Conservation (phyloP, 2,888 invertebrate genomes). For the Sesamia inferens region DNA sequence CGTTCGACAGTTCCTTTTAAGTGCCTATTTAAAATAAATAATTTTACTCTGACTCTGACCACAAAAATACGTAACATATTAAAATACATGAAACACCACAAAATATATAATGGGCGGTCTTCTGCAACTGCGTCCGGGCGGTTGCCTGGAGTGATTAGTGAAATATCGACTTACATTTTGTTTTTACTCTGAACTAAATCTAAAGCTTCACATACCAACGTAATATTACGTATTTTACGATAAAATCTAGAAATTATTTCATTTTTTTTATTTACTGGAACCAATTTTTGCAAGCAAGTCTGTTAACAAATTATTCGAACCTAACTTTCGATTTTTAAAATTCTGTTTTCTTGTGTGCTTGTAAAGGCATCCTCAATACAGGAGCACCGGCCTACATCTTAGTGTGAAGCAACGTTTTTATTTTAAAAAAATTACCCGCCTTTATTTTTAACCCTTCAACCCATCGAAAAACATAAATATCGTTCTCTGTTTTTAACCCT, state of each 20-base stretch:
- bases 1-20: no score
- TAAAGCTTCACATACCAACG: not conserved
- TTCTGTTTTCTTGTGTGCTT: no score
- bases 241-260: not conserved
- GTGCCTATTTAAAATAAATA: no score
- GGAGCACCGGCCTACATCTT: no score
- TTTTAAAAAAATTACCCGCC: not conserved
- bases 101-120: not conserved
- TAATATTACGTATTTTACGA: not conserved
- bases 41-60: no score
- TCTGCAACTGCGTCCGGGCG: not conserved
- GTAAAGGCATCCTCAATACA: no score
- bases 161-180: not conserved
- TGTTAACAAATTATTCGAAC: no score
- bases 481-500: conserved; percentile 1
- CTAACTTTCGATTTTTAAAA: no score
- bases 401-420: no score
- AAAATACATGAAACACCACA: not conserved
- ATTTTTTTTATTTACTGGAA: not conserved
- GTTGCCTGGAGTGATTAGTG: not conserved
- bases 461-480: not conserved
- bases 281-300: no score
- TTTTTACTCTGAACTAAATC: not conserved
- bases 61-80: not conserved
- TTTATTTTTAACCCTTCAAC: conserved; percentile 1